These are phyloP conservation scores for Grammomys surdaster DNA, from an alignment of 2,113 vertebrate species.

Conservation along the genomic window DNA sequence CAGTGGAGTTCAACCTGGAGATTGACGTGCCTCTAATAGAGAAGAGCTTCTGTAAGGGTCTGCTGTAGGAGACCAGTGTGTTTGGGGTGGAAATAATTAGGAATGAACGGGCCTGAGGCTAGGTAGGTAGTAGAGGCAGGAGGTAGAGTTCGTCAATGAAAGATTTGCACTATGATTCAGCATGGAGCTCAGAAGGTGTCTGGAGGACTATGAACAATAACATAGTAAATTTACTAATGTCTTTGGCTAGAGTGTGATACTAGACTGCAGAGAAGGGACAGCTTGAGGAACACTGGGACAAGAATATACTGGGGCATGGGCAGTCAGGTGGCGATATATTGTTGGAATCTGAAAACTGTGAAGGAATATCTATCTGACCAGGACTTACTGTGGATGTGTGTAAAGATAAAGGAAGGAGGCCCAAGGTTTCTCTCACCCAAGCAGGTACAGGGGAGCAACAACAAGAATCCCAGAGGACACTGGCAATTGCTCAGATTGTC, in stretches of 20 bases:
- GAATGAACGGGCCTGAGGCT: background rate
- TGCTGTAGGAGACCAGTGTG: background rate
- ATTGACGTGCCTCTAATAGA: background rate
- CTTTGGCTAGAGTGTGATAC: background rate
- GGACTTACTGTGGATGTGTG: background rate
- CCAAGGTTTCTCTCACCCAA: background rate
- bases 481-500: background rate
- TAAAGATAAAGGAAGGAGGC: background rate
- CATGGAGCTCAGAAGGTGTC: background rate
- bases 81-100: background rate
- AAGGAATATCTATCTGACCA: background rate
- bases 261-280: background rate
- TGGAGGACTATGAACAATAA: background rate
- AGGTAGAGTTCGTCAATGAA: background rate
- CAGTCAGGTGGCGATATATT: background rate
- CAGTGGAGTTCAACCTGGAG: background rate
- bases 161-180: background rate
- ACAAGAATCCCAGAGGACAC: background rate
- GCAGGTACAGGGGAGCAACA: too few relatives aligned
- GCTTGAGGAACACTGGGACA: too few relatives aligned
- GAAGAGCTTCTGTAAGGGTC: background rate
- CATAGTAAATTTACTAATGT: background rate
- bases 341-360: background rate
- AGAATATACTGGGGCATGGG: background rate
- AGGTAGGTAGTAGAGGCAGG: background rate